Conservation (phyloP, 1,140 invertebrate species). For the Laodelphax striatellus region DNA sequence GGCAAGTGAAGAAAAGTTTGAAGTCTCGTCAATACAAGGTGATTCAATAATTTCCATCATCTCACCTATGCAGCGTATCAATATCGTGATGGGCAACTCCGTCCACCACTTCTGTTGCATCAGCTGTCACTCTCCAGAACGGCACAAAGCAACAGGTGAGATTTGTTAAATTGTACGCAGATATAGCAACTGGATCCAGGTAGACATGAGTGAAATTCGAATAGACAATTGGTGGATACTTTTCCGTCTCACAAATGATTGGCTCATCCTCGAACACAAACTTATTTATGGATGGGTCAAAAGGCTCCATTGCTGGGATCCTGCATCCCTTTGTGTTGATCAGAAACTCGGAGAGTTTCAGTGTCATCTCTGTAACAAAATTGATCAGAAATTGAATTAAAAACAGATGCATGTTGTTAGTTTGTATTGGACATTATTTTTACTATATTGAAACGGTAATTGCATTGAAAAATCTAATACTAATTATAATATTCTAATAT, state of each 20-base stretch:
- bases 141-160: conserved; percentile 28
- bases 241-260: conserved; percentile 11
- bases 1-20: too few relatives aligned
- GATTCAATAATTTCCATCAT: too few relatives aligned
- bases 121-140: conserved; percentile 37
- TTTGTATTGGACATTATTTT: too few relatives aligned
- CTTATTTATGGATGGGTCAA: conserved; percentile 36
- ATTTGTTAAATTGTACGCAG: conserved; percentile 13
- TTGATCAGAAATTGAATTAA: too few relatives aligned
- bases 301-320: conserved; percentile 63
- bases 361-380: too few relatives aligned
- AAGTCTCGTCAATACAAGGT: too few relatives aligned
- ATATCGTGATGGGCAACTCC: background rate
- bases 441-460: too few relatives aligned
- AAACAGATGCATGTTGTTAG: too few relatives aligned
- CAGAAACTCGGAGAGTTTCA: background rate
- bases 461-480: too few relatives aligned
- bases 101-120: background rate
- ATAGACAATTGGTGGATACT: conserved; percentile 13
- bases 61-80: conserved; percentile 7
- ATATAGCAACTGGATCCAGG: conserved; percentile 12
- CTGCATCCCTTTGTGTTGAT: conserved; percentile 44
- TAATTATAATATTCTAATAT: too few relatives aligned
- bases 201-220: conserved; percentile 20
- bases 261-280: conserved; percentile 8